A percentile compares a stretch with the other conserved stretches of the same genome.
phyloP scores from a whole-genome alignment of 2,113 vertebrate genomes.

The Capra hircus region DNA sequence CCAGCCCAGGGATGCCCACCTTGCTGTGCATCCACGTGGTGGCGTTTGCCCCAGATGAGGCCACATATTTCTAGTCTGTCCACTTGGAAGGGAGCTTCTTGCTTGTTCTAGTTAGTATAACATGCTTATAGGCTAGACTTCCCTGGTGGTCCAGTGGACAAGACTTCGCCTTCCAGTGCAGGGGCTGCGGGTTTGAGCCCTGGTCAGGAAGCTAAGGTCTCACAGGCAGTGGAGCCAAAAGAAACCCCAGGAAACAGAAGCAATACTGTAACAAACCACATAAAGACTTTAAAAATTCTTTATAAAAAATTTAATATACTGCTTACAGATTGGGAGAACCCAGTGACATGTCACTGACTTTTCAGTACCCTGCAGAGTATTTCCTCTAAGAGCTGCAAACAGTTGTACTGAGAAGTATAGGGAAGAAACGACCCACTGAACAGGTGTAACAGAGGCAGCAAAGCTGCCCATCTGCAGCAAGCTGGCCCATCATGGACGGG shows the following conservation, averaged over 20 bases:
- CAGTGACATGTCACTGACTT: neutral
- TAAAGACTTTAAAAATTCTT: neutral
- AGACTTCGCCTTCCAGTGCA: neutral
- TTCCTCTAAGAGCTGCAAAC: neutral
- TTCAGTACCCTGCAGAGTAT: neutral
- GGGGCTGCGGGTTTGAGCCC: neutral
- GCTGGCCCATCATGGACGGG: neutral
- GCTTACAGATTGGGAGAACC: neutral
- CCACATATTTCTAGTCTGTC: neutral
- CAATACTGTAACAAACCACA: neutral
- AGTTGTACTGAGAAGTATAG: neutral
- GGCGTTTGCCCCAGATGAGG: rapidly evolving
- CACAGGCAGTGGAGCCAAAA: neutral
- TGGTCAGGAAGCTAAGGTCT: neutral
- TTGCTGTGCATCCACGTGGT: neutral
- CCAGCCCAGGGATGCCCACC: neutral
- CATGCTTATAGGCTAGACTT: neutral
- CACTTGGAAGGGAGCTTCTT: neutral
- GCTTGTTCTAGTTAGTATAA: neutral
- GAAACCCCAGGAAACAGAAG: neutral
- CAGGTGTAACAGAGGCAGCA: neutral
- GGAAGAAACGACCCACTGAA: neutral
- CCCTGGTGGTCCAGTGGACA: neutral
- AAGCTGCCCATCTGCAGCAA: neutral
- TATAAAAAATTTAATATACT: neutral